These are phyloP conservation scores for Psylliodes chrysocephalus DNA, from an alignment of 2,888 invertebrate genomes.

Conservation along the genomic window DNA sequence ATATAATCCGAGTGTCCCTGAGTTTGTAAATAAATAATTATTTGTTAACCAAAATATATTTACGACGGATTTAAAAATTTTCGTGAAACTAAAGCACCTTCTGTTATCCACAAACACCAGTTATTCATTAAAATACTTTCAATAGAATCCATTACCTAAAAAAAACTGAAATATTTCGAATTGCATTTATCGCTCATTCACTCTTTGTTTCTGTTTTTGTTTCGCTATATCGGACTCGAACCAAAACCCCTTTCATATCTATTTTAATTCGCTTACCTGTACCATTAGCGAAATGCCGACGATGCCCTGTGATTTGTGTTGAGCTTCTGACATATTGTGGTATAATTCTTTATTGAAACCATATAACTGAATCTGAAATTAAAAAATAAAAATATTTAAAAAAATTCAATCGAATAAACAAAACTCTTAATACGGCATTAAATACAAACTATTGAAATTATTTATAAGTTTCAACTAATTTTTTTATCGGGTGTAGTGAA, in stretches of 20 bases:
- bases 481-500: neutral
- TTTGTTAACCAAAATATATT: too few species aligned
- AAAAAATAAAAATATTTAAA: neutral
- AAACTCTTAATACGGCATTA: neutral
- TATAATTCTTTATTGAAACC: conserved; percentile 98
- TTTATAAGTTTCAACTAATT: neutral
- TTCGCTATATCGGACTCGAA: too few species aligned
- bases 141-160: neutral
- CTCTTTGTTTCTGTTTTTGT: neutral
- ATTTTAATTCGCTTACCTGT: conserved; percentile 73
- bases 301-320: conserved; percentile 95
- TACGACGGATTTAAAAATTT: too few species aligned
- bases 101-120: too few species aligned
- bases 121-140: too few species aligned
- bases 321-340: conserved; percentile 95
- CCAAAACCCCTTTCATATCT: conserved; percentile 1
- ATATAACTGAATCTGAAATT: conserved; percentile 88
- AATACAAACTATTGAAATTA: neutral
- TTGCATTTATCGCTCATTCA: neutral
- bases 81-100: too few species aligned
- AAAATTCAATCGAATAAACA: too few species aligned
- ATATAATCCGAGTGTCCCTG: too few species aligned
- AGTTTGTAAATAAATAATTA: too few species aligned
- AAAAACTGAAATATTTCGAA: neutral
- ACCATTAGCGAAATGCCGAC: conserved; percentile 95